These are phyloP conservation scores for Papilio protenor DNA, from an alignment of 2,888 invertebrate genomes.

Conservation along the genomic window DNA sequence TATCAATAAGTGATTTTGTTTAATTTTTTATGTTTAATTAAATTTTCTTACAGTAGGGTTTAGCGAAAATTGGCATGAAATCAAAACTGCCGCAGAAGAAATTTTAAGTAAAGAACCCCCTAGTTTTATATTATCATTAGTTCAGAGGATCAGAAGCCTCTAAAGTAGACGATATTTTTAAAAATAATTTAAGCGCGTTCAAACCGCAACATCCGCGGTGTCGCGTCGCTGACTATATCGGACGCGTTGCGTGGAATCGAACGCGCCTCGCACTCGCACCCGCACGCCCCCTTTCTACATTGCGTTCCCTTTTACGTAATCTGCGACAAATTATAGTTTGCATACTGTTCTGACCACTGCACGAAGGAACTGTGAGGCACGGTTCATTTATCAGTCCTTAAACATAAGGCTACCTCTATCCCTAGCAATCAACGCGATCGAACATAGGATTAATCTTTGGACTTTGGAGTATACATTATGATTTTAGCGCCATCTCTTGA, in stretches of 20 bases:
- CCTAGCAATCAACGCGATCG: background rate
- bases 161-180: background rate
- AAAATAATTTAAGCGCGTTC: background rate
- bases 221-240: slow-evolving; percentile 35
- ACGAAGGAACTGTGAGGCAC: background rate
- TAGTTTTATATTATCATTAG: background rate
- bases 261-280: slow-evolving; percentile 27
- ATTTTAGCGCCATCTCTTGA: slow-evolving; percentile 6
- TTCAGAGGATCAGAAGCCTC: background rate
- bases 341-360: background rate
- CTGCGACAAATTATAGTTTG: background rate
- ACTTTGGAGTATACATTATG: too few relatives aligned
- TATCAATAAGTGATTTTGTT: background rate
- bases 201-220: background rate
- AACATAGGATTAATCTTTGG: background rate
- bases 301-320: slow-evolving; percentile 41
- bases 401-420: background rate
- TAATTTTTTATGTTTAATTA: too few relatives aligned
- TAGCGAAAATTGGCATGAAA: background rate
- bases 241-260: slow-evolving; percentile 39
- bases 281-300: slow-evolving; percentile 8
- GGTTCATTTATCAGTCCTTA: background rate
- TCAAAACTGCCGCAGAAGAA: background rate
- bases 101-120: background rate
- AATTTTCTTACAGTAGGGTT: background rate